A percentile compares a stretch with the other conserved stretches of the same genome.
phyloP scores from a whole-genome alignment of 2,888 invertebrate species.

The Emmelina monodactyla region DNA sequence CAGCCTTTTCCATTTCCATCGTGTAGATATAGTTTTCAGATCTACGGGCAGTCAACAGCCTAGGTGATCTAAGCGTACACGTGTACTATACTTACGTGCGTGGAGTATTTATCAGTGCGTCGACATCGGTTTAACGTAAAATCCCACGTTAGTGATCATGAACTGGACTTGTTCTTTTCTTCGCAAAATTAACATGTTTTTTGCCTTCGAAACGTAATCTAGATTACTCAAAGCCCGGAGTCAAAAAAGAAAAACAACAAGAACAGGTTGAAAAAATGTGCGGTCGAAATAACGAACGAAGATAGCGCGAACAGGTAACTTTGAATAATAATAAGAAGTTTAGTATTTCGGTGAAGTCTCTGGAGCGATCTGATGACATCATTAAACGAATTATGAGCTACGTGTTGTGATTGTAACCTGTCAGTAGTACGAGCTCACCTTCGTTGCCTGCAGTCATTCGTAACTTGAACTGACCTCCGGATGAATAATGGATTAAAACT shows the following conservation, averaged over 20 bases:
- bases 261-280: conserved; percentile 40
- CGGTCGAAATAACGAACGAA: conserved; percentile 32
- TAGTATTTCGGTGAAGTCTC: conserved; percentile 49
- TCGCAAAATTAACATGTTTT: too few species aligned
- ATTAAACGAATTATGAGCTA: conserved; percentile 13
- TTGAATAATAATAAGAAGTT: conserved; percentile 49
- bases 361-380: conserved; percentile 47
- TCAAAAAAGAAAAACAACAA: conserved; percentile 29
- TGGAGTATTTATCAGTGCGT: too few species aligned
- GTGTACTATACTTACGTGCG: too few species aligned
- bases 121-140: too few species aligned
- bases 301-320: conserved; percentile 24
- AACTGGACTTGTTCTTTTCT: too few species aligned
- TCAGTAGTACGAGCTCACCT: conserved; percentile 40
- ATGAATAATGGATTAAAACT: neutral
- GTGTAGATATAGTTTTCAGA: too few species aligned
- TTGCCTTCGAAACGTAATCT: too few species aligned
- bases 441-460: conserved; percentile 22
- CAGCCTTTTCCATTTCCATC: too few species aligned
- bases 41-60: too few species aligned
- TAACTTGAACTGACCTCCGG: conserved; percentile 13
- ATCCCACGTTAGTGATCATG: too few species aligned
- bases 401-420: conserved; percentile 21
- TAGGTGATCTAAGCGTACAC: too few species aligned
- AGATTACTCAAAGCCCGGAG: conserved; percentile 16